A percentile compares a stretch with the other conserved stretches of the same genome.
These are phyloP conservation scores for Abrostola tripartita DNA, from an alignment of 2,888 invertebrate species.

Conservation along the genomic window DNA sequence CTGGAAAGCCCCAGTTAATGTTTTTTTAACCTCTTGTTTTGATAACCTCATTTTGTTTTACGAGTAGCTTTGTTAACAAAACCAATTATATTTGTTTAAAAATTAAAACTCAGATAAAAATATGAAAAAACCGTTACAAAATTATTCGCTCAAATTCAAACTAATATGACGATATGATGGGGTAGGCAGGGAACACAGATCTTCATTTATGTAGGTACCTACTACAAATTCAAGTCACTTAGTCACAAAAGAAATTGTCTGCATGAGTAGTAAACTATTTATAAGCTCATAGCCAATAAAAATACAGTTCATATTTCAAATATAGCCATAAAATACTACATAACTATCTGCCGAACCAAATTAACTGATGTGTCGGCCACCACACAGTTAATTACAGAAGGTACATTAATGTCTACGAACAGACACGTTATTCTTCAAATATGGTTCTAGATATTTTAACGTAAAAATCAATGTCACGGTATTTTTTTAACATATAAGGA, in stretches of 20 bases:
- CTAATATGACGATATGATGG: too few relatives aligned
- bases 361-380: conserved; percentile 1
- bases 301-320: background rate
- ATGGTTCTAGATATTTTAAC: too few relatives aligned
- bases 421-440: too few relatives aligned
- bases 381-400: background rate
- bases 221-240: too few relatives aligned
- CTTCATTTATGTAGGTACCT: too few relatives aligned
- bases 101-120: too few relatives aligned
- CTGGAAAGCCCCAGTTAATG: background rate
- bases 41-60: background rate
- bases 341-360: conserved; percentile 7
- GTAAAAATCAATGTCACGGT: too few relatives aligned
- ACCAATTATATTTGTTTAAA: background rate
- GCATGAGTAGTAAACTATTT: background rate
- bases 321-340: conserved; percentile 2
- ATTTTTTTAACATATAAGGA: too few relatives aligned
- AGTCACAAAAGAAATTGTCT: too few relatives aligned
- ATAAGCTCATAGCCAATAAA: background rate
- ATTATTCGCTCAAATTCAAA: too few relatives aligned
- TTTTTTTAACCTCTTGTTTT: background rate
- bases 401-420: background rate
- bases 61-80: background rate
- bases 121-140: too few relatives aligned
- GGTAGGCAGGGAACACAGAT: too few relatives aligned